A percentile compares a stretch with the other conserved stretches of the same genome.
Conservation (phyloP, 2,797 vertebrate species). For the Chaetophractus vellerosus region DNA sequence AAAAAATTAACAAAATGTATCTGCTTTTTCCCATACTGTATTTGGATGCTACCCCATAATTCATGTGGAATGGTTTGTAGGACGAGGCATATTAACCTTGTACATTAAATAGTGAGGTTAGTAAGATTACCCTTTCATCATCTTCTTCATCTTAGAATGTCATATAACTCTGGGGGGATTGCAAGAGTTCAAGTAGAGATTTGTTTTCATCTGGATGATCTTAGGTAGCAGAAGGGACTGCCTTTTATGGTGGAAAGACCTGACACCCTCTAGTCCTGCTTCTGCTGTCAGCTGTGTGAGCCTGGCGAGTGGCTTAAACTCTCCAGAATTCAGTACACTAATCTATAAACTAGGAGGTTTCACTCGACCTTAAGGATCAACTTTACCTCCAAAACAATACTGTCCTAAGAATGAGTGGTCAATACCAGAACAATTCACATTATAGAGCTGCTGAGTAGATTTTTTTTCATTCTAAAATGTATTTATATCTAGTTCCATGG, state of each 20-base stretch:
- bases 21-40: not conserved
- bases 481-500: not conserved
- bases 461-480: not conserved
- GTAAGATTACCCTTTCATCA: not conserved
- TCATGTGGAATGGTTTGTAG: not conserved
- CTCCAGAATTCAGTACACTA: not conserved
- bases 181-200: not conserved
- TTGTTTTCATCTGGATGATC: not conserved
- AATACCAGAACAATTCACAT: not conserved
- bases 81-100: not conserved
- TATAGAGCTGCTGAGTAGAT: fast-evolving
- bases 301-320: not conserved
- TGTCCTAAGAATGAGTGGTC: not conserved
- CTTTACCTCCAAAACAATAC: not conserved
- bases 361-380: not conserved
- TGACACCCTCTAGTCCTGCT: no score
- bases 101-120: not conserved
- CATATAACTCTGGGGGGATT: no score
- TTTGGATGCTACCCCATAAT: not conserved
- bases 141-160: not conserved
- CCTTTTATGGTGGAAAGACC: not conserved
- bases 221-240: no score
- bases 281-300: not conserved
- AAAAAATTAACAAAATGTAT: not conserved
- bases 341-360: not conserved